Conservation (phyloP, 2,888 invertebrate genomes). For the Drosophila pseudotalamancana region DNA sequence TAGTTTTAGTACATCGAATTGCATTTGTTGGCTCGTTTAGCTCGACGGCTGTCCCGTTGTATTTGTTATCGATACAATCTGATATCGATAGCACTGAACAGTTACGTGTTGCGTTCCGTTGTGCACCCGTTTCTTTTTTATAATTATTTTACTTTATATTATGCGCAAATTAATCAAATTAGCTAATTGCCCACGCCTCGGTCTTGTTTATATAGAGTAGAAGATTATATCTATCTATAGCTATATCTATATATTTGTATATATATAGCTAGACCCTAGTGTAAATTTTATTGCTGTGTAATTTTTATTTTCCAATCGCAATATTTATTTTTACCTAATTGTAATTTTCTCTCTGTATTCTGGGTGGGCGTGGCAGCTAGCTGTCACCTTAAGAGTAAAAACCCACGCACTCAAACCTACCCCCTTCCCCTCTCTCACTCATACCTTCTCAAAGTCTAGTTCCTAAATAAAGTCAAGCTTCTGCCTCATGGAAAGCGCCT, state of each 20-base stretch:
- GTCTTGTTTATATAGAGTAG: slow-evolving; percentile 38
- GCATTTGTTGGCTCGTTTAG: slow-evolving; percentile 46
- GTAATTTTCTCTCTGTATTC: slow-evolving; percentile 7
- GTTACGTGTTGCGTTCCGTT: slow-evolving; percentile 36
- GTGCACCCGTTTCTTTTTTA: slow-evolving; percentile 44
- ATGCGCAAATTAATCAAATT: slow-evolving; percentile 38
- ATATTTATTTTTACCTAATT: slow-evolving; percentile 29
- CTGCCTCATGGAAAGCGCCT: slow-evolving; percentile 36
- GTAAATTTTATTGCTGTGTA: slow-evolving; percentile 14
- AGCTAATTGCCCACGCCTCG: slow-evolving; percentile 43
- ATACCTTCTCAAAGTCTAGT: slow-evolving; percentile 9
- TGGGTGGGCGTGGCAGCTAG: background rate
- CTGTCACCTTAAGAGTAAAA: slow-evolving; percentile 43
- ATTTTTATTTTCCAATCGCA: slow-evolving; percentile 32
- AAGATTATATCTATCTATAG: slow-evolving; percentile 30
- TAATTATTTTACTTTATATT: slow-evolving; percentile 3
- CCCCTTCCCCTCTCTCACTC: no score
- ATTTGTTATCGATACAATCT: slow-evolving; percentile 40
- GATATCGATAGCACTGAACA: slow-evolving; percentile 43
- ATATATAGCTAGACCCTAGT: slow-evolving; percentile 54
- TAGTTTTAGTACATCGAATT: slow-evolving; percentile 50
- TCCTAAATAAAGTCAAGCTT: slow-evolving; percentile 61
- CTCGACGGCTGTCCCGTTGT: slow-evolving; percentile 39
- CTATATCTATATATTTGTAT: slow-evolving; percentile 28
- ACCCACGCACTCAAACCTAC: background rate